Base-by-base conservation (phyloP, 2,888 invertebrate genomes). In the Calameuta idolon region DNA sequence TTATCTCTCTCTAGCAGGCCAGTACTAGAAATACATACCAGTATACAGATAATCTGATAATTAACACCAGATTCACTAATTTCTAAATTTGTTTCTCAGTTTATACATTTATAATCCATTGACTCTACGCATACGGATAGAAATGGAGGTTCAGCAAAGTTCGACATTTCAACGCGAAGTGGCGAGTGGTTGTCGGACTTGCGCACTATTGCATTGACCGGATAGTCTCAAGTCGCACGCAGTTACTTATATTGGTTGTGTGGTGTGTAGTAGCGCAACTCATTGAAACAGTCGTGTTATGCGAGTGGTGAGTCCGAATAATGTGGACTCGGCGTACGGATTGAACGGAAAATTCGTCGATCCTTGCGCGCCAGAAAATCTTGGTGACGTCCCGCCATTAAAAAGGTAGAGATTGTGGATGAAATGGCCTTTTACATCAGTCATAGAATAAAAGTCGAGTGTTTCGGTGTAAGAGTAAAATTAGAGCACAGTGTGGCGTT, bases 311-410 rank as follows among this genome's bases (percentile, higher is more conserved):
- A 71, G 71, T 71, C 34, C 71, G 12, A 71, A 71, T 71, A 33
- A 71, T 71, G 71, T 31, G 33, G 34, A 34, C 31, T 33, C 71
- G 23, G 71, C 34, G 71, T 34, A 34, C 1, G 71, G 33, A 34
- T 71, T 71, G 71, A 71, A 33, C 71, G 71, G 55, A 31, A 71
- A 71, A 71, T 71, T 71, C 34, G 34, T 34, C 34, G 71, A 71
- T 34, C 71, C 33, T 33, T 33, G 33, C 34, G 71, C 34, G 71
- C 71, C 33, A 71, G 33, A 71, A 23, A 55, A 55, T 55, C 55
- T 15, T 55, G 9, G 23, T 55, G 55, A 55, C 55, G 12, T 71
- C 71, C 15, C 71, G 9, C 34, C 33, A 33, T 34, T 15, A 71
- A 33, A 31, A 71, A 71, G 71, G 71, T 71, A 71, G 33, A 31